phyloP scores from a whole-genome alignment of 2,888 invertebrate genomes.

The Rugalucina vietnamica region DNA sequence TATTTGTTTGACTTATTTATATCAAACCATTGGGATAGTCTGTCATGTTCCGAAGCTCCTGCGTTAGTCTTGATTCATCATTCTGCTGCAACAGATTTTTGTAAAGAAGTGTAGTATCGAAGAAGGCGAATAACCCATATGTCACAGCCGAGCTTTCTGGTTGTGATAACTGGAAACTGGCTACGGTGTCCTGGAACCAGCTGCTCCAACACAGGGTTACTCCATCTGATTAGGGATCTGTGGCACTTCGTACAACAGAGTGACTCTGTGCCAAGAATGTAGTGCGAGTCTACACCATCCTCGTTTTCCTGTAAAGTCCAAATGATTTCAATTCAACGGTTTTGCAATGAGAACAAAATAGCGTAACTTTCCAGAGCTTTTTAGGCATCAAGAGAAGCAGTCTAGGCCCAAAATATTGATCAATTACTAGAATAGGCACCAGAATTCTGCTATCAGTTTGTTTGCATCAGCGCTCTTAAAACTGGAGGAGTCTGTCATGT shows the following conservation, averaged over 20 bases:
- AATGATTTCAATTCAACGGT: constrained; percentile 4
- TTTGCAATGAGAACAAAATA: constrained; percentile 10
- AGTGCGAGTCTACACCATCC: constrained; percentile 45
- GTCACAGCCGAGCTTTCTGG: constrained; percentile 55
- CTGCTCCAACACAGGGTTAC: constrained; percentile 35
- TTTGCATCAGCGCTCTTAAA: background rate
- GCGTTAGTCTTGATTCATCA: constrained; percentile 37
- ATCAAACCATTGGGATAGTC: constrained; percentile 9
- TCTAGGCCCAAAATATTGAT: constrained; percentile 28
- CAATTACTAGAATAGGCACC: too few species aligned
- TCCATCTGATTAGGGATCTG: constrained; percentile 33
- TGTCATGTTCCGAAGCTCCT: constrained; percentile 40
- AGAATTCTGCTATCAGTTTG: constrained; percentile 2
- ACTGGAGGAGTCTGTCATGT: constrained; percentile 36
- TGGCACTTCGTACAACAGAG: constrained; percentile 40
- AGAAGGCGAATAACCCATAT: constrained; percentile 45
- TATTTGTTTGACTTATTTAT: background rate
- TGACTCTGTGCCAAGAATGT: constrained; percentile 44
- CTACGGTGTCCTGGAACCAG: constrained; percentile 46
- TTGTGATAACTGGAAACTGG: constrained; percentile 54
- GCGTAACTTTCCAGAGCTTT: constrained; percentile 16
- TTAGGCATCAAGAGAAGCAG: constrained; percentile 54
- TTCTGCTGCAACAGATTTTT: constrained; percentile 54
- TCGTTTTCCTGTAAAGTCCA: constrained; percentile 31
- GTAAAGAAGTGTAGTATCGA: constrained; percentile 38